Conservation (phyloP, 1,140 invertebrate species). For the Calycopis cecrops region DNA sequence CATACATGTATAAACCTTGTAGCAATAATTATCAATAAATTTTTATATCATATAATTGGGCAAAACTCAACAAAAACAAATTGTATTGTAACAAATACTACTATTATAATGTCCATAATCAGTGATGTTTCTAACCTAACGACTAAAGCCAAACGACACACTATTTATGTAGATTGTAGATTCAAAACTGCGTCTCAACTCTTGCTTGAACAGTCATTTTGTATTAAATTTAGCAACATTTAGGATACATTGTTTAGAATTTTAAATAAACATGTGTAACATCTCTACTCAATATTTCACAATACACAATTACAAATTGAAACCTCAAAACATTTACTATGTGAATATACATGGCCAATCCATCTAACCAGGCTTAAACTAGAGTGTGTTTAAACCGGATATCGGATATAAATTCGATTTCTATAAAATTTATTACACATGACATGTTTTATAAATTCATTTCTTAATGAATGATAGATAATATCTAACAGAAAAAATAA, state of each 20-base stretch:
- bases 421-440: too few relatives aligned
- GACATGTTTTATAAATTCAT: too few relatives aligned
- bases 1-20: constrained; percentile 66
- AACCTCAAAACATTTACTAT: constrained; percentile 30
- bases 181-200: background rate
- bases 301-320: constrained; percentile 62
- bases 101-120: constrained; percentile 47
- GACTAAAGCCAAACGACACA: constrained; percentile 65
- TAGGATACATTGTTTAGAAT: constrained; percentile 8
- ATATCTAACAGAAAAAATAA: too few relatives aligned
- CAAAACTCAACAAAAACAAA: constrained; percentile 72
- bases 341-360: background rate
- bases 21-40: constrained; percentile 64
- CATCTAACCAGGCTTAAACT: too few relatives aligned
- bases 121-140: constrained; percentile 62
- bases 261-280: too few relatives aligned
- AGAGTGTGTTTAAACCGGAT: too few relatives aligned
- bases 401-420: too few relatives aligned
- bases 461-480: too few relatives aligned
- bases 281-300: background rate
- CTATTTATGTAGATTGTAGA: constrained; percentile 19
- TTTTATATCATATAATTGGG: constrained; percentile 57
- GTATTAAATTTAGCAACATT: constrained; percentile 22
- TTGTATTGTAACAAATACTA: constrained; percentile 66
- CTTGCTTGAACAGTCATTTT: too few relatives aligned